Base-by-base conservation (phyloP, 2,113 vertebrate genomes). In the Psammodynastes pulverulentus region DNA sequence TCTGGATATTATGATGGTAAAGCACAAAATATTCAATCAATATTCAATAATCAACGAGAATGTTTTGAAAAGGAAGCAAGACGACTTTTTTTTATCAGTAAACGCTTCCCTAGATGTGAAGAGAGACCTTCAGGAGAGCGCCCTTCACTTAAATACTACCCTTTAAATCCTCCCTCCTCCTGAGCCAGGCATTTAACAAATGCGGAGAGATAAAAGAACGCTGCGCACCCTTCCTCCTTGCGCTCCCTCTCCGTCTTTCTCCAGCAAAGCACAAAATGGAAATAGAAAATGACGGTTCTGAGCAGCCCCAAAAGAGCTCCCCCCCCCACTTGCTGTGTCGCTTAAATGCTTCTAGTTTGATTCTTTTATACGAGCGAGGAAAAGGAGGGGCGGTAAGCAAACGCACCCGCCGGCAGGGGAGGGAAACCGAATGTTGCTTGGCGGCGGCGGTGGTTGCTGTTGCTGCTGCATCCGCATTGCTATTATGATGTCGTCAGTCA, bases 251-350 rank as follows among this genome's bases (percentile, higher is more conserved):
- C 94, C 91, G 90, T 84, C 96, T 93, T 95, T 94, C 95, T 95
- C 90, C 92, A 91, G 91, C 94, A 79, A 86, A 95, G 95, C 95
- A 87, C 89, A 1, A 91, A 79, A 43, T 93, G 29, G 94, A 94
- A 96, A 96, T 94, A 95, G 95, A 97, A 97, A 96, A 97, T 96
- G 97, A 96, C 88, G 96, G 96, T 95, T 95, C 96, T 95, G 93
- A 72, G 89, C 95, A 95, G 92, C 62, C 89, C 94, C 92, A 95
- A 93, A 94, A 96, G 95, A 94, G 93, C 93, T 1, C 2, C 56
- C 4, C 3, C 58, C 58, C 95, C 92, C 95, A 94, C 29, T 49
- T 45, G 51, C 86, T 2, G 89, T 29, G 89, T 86, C 95, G 93
- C 93, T 93, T 95, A 96, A 96, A 95, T 95, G 96, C 96, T 93